Evolutionary conservation across 2,113 vertebrate genomes (phyloP).

Genomic region (Corynorhinus townsendii): DNA sequence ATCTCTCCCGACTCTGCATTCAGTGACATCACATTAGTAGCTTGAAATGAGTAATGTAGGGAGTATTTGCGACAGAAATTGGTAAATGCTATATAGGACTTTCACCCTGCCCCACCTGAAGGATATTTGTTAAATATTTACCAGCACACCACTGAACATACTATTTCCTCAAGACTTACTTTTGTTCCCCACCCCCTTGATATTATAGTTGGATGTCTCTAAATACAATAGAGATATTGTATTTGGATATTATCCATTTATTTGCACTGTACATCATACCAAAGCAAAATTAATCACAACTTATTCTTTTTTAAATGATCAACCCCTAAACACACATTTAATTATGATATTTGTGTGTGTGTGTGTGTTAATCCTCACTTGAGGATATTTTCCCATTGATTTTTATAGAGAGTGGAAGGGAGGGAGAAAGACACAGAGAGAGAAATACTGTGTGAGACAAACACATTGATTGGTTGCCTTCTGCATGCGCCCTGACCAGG

Average conservation of each 20-base stretch:
- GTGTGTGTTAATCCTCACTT: too few relatives aligned
- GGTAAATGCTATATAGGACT: background rate
- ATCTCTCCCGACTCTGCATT: background rate
- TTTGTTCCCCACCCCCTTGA: background rate
- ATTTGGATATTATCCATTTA: background rate
- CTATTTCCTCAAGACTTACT: background rate
- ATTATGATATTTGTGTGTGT: too few relatives aligned
- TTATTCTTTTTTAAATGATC: background rate
- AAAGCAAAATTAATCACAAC: background rate
- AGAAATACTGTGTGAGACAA: too few relatives aligned
- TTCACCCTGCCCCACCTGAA: background rate
- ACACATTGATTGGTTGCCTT: too few relatives aligned
- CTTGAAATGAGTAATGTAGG: background rate
- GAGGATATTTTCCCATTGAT: too few relatives aligned
- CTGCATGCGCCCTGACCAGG: too few relatives aligned
- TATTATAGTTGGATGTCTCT: background rate
- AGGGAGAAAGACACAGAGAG: too few relatives aligned
- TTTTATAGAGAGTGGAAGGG: too few relatives aligned
- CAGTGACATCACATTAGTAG: background rate
- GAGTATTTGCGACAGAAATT: background rate
- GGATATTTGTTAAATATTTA: background rate
- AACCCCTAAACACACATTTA: too few relatives aligned
- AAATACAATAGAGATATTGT: background rate
- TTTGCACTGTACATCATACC: background rate
- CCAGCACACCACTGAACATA: background rate